phyloP scores from a whole-genome alignment of 2,113 vertebrate species.

The Anarhynchus alexandrinus region DNA sequence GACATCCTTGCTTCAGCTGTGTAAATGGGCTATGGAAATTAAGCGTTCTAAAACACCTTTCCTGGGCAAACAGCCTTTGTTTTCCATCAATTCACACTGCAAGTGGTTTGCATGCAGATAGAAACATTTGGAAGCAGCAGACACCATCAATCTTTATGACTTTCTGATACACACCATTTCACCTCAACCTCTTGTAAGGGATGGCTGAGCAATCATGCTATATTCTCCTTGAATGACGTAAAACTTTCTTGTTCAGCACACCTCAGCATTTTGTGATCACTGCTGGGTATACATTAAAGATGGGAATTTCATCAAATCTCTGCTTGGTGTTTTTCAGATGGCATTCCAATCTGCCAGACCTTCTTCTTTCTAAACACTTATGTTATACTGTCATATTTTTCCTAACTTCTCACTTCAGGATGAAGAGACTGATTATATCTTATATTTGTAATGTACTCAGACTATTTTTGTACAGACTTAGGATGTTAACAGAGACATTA shows the following conservation, averaged over 20 bases:
- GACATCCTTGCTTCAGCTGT: conserved; percentile 68
- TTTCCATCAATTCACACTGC: conserved; percentile 73
- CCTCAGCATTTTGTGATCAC: conserved; percentile 29
- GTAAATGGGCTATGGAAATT: conserved; percentile 75
- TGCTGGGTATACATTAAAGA: not conserved
- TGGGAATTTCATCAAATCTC: not conserved
- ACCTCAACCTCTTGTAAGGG: conserved; percentile 77
- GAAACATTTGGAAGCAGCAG: conserved; percentile 51
- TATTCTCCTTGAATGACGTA: conserved; percentile 72
- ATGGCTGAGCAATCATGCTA: conserved; percentile 80
- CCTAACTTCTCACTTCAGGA: not conserved
- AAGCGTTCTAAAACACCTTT: conserved; percentile 64
- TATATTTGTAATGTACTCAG: not conserved
- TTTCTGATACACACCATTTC: conserved; percentile 85
- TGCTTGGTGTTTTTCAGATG: not conserved
- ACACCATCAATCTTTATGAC: conserved; percentile 83
- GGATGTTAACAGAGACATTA: not conserved
- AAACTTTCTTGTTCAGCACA: conserved; percentile 61
- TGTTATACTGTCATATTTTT: not conserved
- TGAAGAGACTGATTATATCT: not conserved
- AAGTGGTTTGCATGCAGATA: conserved; percentile 76
- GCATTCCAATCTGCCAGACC: not conserved
- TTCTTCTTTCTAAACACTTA: not conserved
- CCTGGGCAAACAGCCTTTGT: conserved; percentile 66
- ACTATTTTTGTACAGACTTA: not conserved